Evolutionary conservation across 2,888 invertebrate species (phyloP).

Genomic region (Dendrolimus pini): DNA sequence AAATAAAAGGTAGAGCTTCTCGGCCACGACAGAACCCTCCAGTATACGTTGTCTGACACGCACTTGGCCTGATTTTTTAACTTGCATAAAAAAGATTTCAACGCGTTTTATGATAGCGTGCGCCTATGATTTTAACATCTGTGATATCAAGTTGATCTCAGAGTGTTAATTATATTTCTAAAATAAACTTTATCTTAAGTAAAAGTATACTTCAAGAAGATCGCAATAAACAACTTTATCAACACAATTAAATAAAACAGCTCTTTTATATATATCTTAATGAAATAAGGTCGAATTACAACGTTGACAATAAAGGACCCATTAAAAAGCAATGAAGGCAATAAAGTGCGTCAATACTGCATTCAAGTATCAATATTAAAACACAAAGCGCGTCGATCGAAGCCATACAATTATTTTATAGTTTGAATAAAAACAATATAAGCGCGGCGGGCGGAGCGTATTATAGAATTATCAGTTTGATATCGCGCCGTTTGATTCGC

Average conservation of each 20-base stretch:
- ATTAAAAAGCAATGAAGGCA: not conserved
- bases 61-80: no score
- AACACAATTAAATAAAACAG: conserved; percentile 21
- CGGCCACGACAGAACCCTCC: no score
- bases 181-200: conserved; percentile 7
- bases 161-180: not conserved
- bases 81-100: conserved; percentile 34
- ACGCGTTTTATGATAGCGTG: conserved; percentile 23
- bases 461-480: conserved; percentile 69
- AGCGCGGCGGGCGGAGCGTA: conserved; percentile 62
- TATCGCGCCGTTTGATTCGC: conserved; percentile 71
- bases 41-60: no score
- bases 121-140: not conserved
- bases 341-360: not conserved
- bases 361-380: conserved; percentile 29
- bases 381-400: conserved; percentile 37
- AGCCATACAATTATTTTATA: conserved; percentile 62
- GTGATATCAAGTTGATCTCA: not conserved
- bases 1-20: no score
- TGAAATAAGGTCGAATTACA: no score
- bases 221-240: conserved; percentile 14
- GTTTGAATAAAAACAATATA: conserved; percentile 70
- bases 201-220: conserved; percentile 17
- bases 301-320: not conserved
- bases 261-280: not conserved